phyloP scores from a whole-genome alignment of 2,888 invertebrate genomes.

The Sipha maydis region DNA sequence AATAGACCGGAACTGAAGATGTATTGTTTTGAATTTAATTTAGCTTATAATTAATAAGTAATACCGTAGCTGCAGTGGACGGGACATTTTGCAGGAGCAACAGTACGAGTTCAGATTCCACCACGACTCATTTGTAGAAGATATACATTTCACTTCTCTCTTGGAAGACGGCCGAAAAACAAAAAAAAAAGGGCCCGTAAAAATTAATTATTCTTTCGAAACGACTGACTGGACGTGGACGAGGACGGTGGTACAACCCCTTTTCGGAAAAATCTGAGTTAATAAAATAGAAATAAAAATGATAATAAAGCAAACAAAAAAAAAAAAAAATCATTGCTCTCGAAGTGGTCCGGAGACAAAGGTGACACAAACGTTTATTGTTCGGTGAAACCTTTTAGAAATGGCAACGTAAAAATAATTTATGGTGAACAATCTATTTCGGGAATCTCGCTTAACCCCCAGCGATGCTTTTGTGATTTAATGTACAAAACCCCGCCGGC shows the following conservation, averaged over 20 bases:
- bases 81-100: neutral
- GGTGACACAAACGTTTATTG: conserved; percentile 57
- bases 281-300: conserved; percentile 25
- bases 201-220: conserved; percentile 36
- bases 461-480: conserved; percentile 56
- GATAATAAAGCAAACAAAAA: neutral
- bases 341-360: conserved; percentile 51
- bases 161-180: neutral
- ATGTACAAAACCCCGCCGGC: conserved; percentile 27
- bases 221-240: neutral
- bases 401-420: conserved; percentile 52
- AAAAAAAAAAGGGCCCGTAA: conserved; percentile 11
- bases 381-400: conserved; percentile 20
- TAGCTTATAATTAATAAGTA: too few relatives aligned
- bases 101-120: neutral
- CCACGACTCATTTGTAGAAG: too few relatives aligned
- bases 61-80: too few relatives aligned
- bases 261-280: conserved; percentile 8
- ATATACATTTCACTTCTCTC: too few relatives aligned
- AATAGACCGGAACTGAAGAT: neutral
- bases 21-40: neutral
- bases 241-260: neutral
- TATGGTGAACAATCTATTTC: conserved; percentile 36
- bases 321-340: conserved; percentile 1
- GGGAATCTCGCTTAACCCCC: neutral